phyloP scores from a whole-genome alignment of 2,797 vertebrate species.

The Sitta carolinensis region DNA sequence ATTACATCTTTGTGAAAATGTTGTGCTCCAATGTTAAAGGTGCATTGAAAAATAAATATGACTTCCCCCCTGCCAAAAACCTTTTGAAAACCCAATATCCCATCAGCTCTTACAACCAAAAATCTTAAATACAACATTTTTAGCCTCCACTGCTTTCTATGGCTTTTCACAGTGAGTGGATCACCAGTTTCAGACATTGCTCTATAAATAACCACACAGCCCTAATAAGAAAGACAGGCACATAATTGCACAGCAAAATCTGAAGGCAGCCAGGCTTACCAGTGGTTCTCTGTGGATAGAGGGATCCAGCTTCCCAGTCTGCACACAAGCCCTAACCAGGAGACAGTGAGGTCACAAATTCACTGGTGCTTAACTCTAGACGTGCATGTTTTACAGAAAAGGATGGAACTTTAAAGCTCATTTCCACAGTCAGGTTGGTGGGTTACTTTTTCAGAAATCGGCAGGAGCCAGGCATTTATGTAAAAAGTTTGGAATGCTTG shows the following conservation, averaged over 20 bases:
- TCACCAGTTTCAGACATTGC: background rate
- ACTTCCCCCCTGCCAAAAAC: rapidly evolving
- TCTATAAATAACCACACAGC: background rate
- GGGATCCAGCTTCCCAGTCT: background rate
- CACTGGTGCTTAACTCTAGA: background rate
- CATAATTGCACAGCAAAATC: background rate
- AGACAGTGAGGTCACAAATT: background rate
- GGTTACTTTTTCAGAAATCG: background rate
- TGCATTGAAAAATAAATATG: background rate
- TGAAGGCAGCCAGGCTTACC: background rate
- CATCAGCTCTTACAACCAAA: background rate
- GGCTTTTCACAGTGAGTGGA: background rate
- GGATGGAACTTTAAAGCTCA: background rate
- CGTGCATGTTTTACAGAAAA: background rate
- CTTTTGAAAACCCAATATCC: background rate
- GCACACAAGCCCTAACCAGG: background rate
- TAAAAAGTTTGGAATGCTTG: background rate
- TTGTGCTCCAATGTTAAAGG: background rate
- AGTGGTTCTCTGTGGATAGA: background rate
- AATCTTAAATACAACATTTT: background rate
- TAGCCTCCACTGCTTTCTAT: background rate
- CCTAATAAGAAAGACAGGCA: background rate
- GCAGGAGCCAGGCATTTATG: background rate
- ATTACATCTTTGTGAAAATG: background rate
- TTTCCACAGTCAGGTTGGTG: background rate